Evolutionary conservation across 2,113 vertebrate genomes (phyloP).

Genomic region (Vidua macroura): DNA sequence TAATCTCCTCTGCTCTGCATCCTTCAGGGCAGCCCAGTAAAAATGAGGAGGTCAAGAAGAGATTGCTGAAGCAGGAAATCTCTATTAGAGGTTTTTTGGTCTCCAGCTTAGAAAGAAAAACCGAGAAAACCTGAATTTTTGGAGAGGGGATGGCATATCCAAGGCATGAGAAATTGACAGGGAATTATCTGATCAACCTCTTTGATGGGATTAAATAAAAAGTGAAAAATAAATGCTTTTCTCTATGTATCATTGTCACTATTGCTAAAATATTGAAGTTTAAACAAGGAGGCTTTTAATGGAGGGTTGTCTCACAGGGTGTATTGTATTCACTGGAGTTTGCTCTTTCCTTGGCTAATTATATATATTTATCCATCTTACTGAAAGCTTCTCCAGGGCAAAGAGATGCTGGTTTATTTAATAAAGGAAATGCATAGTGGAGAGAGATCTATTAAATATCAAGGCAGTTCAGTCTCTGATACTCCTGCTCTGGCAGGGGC

Average conservation of each 20-base stretch:
- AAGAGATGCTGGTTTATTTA: conserved; percentile 57
- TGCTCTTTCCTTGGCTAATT: conserved; percentile 69
- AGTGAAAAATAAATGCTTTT: conserved; percentile 50
- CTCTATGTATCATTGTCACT: conserved; percentile 50
- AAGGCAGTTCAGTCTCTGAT: background rate
- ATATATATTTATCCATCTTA: conserved; percentile 72
- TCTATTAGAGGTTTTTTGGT: background rate
- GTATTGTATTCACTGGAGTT: conserved; percentile 69
- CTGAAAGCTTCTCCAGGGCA: conserved; percentile 67
- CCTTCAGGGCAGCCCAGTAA: background rate
- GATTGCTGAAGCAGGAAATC: background rate
- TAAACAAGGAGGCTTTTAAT: conserved; percentile 70
- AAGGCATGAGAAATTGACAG: background rate
- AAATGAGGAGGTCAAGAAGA: background rate
- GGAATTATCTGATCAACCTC: conserved; percentile 7
- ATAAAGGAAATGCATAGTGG: background rate
- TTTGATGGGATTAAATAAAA: conserved; percentile 32
- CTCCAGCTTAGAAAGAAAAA: background rate
- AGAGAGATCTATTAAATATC: conserved; percentile 1
- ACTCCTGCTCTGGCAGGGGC: background rate
- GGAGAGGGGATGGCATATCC: background rate
- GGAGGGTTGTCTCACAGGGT: conserved; percentile 70
- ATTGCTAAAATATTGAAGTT: conserved; percentile 72
- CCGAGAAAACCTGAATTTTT: background rate
- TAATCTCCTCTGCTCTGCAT: background rate